Base-by-base conservation (phyloP, 2,113 vertebrate species). In the Mohoua ochrocephala region DNA sequence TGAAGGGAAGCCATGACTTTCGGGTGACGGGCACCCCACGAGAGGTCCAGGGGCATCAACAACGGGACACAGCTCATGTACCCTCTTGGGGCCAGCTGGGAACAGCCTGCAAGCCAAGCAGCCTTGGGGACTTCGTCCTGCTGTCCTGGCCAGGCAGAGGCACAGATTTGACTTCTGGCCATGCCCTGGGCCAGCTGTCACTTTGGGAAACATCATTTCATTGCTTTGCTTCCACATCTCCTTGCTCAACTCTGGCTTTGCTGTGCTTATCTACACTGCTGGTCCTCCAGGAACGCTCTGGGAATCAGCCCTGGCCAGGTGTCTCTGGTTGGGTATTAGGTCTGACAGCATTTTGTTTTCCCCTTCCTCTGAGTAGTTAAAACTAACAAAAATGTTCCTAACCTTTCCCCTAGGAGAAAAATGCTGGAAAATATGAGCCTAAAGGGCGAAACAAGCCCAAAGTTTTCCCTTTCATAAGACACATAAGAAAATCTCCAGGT, bases 391-490 rank as follows among this genome's bases (percentile, higher is more conserved):
- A 73, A 21, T 10, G 0, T 76, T 80, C 65, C 28, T 21, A 81
- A 23, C 7, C 6, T 82, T 82, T 71, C 24, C 4, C 11, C 5
- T 60, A 24, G 6, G 26, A 60, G 10, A 59, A 69, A 74, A 86
- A 50, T 1, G 2, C 15, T 59, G 53, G 28, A 83, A 73, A 80
- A 76, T 8, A 3, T 13, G 37, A 91, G 1, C 33, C 75, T n/a
- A 14, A 17, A 30, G 21, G 5, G 7, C 0, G 0, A 83, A 65
- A 67, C 7, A 54, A 92, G 7, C 21, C 16, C 9, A 22, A 35
- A 26, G 6, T 44, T 68, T 45, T 77, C 10, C 15, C 19, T 86
- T 90, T 69, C 27, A 7, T 15, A 59, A 28, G 10, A 44, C 13
- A 54, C 4, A 2, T 5, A 47, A 65, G 26, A 56, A 90, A 73